Evolutionary conservation across 2,888 invertebrate species (phyloP).

Genomic region (Automeris io): DNA sequence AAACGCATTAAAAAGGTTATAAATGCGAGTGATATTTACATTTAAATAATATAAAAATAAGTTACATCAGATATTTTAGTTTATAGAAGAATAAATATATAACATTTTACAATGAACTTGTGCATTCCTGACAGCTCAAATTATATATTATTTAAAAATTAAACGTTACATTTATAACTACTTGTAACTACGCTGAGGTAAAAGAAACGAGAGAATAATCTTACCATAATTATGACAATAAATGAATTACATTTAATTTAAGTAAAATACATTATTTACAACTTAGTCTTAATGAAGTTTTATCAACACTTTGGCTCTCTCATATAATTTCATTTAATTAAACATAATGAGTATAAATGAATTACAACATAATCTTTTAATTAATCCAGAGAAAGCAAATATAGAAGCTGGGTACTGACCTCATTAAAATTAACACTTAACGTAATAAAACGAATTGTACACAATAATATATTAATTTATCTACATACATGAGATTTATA

Average conservation of each 20-base stretch:
- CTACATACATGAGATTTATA: slow-evolving; percentile 47
- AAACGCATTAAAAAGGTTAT: no score
- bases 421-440: slow-evolving; percentile 27
- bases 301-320: slow-evolving; percentile 65
- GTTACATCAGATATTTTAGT: background rate
- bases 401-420: slow-evolving; percentile 40
- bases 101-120: slow-evolving; percentile 36
- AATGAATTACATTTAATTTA: slow-evolving; percentile 48
- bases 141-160: slow-evolving; percentile 18
- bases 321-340: slow-evolving; percentile 41
- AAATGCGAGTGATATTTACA: no score
- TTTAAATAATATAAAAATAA: no score
- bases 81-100: slow-evolving; percentile 23
- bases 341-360: slow-evolving; percentile 62
- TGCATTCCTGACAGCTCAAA: slow-evolving; percentile 50
- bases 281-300: slow-evolving; percentile 44
- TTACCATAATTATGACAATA: slow-evolving; percentile 47
- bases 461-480: slow-evolving; percentile 46
- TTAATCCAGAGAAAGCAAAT: slow-evolving; percentile 36
- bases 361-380: slow-evolving; percentile 23
- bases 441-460: slow-evolving; percentile 41
- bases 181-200: slow-evolving; percentile 56
- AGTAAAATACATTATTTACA: slow-evolving; percentile 64
- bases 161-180: slow-evolving; percentile 14
- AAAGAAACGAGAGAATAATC: slow-evolving; percentile 45